phyloP scores from a whole-genome alignment of 2,113 vertebrate genomes.

The Gnathonemus longibarbis region DNA sequence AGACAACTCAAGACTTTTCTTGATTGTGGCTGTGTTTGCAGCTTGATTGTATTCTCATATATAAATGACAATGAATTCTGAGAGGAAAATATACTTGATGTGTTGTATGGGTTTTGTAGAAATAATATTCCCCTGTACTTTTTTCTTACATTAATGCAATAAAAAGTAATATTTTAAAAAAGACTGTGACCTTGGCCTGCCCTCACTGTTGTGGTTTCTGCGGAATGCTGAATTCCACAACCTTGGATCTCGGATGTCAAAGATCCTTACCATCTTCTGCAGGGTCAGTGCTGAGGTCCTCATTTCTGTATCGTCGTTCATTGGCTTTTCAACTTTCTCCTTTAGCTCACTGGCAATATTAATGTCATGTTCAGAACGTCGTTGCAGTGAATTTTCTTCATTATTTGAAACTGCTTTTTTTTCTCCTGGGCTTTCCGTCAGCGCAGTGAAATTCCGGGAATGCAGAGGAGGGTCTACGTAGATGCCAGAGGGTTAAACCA shows the following conservation, averaged over 20 bases:
- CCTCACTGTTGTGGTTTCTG: not conserved
- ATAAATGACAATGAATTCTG: not conserved
- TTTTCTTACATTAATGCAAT: not conserved
- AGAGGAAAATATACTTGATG: not conserved
- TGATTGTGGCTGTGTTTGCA: not conserved
- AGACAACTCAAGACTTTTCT: not conserved
- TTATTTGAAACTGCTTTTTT: conserved; percentile 90
- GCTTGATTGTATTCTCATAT: not conserved
- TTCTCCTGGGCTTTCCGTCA: conserved; percentile 46
- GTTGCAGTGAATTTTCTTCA: conserved; percentile 95
- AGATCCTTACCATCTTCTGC: not conserved
- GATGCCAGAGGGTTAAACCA: not conserved
- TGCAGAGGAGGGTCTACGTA: not conserved
- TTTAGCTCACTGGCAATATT: not conserved
- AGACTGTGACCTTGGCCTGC: not conserved
- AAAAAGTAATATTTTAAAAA: not conserved
- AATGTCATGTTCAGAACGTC: conserved; percentile 73
- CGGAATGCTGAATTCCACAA: not conserved
- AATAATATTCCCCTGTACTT: not conserved
- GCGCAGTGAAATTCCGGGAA: not conserved
- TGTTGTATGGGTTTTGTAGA: not conserved
- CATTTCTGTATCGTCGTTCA: not conserved
- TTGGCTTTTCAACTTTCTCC: not conserved
- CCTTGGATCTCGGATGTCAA: not conserved
- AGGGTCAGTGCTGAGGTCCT: conserved; percentile 34